These are phyloP conservation scores for Nysson spinosus DNA, from an alignment of 2,888 invertebrate species.

Conservation along the genomic window DNA sequence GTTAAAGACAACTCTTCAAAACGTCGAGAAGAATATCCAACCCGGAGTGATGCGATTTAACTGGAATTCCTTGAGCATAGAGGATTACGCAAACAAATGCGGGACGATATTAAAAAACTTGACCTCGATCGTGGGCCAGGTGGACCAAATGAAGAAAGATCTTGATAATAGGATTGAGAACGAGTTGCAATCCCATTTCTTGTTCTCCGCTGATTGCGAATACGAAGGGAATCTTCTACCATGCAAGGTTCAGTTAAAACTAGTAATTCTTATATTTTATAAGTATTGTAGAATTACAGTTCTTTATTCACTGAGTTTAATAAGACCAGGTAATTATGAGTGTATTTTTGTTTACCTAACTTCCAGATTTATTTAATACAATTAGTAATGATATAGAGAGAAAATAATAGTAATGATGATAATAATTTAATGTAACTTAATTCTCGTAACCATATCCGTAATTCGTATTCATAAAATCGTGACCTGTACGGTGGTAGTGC, in stretches of 20 bases:
- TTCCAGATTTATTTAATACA: neutral
- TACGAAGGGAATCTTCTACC: constrained; percentile 43
- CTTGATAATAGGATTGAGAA: constrained; percentile 63
- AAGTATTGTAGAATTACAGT: neutral
- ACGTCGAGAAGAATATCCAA: constrained; percentile 86
- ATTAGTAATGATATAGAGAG: neutral
- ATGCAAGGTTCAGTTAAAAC: constrained; percentile 58
- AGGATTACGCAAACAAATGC: constrained; percentile 84
- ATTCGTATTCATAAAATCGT: too few species aligned
- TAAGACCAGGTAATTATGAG: too few species aligned
- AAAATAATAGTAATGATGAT: too few species aligned
- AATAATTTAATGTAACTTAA: too few species aligned
- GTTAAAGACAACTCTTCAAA: constrained; percentile 83
- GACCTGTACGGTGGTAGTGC: too few species aligned
- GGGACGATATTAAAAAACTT: constrained; percentile 80
- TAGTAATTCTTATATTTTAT: too few species aligned
- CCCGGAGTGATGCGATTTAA: constrained; percentile 90
- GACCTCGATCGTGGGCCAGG: constrained; percentile 83
- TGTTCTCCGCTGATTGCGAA: constrained; percentile 57
- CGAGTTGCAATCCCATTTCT: constrained; percentile 66
- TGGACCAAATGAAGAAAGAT: constrained; percentile 79
- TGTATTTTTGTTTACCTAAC: too few species aligned
- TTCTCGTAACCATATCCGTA: too few species aligned
- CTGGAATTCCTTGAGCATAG: constrained; percentile 91
- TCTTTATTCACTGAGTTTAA: too few species aligned